Evolutionary conservation across 1,140 invertebrate genomes (phyloP).

Genomic region (Temnothorax curvispinosus): DNA sequence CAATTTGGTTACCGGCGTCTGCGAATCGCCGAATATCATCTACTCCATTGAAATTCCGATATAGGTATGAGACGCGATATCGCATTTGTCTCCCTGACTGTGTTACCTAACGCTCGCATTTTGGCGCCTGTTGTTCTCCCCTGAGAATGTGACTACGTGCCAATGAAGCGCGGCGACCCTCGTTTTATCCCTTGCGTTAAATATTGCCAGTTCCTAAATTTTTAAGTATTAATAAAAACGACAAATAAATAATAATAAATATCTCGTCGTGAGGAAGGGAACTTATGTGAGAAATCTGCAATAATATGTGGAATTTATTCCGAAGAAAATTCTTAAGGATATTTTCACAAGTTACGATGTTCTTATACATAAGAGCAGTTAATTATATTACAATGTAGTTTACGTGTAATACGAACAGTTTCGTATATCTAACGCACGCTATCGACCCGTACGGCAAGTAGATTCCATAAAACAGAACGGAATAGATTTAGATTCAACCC

Average conservation of each 20-base stretch:
- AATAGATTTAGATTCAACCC: slow-evolving; percentile 37
- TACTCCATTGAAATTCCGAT: slow-evolving; percentile 78
- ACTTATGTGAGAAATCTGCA: background rate
- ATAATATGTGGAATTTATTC: background rate
- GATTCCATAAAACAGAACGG: background rate
- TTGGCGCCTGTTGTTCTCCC: slow-evolving; percentile 63
- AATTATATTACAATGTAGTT: background rate
- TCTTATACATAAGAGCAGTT: background rate
- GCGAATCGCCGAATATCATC: slow-evolving; percentile 78
- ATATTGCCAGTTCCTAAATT: background rate
- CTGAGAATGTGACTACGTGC: slow-evolving; percentile 51
- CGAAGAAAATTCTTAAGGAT: background rate
- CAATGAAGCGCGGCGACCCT: slow-evolving; percentile 29
- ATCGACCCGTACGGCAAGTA: background rate
- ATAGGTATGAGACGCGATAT: slow-evolving; percentile 75
- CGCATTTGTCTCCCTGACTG: slow-evolving; percentile 78
- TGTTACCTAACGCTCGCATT: slow-evolving; percentile 76
- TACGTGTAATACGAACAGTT: slow-evolving; percentile 7
- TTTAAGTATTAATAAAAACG: background rate
- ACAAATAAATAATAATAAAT: background rate
- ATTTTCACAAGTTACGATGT: background rate
- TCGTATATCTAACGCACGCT: background rate
- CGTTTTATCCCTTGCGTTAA: background rate
- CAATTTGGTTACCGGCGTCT: slow-evolving; percentile 77
- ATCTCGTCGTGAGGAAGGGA: background rate